Evolutionary conservation across 2,888 invertebrate species (phyloP), one percentile per base, ranked within the genome.

Genomic region (Apamea sordens): DNA sequence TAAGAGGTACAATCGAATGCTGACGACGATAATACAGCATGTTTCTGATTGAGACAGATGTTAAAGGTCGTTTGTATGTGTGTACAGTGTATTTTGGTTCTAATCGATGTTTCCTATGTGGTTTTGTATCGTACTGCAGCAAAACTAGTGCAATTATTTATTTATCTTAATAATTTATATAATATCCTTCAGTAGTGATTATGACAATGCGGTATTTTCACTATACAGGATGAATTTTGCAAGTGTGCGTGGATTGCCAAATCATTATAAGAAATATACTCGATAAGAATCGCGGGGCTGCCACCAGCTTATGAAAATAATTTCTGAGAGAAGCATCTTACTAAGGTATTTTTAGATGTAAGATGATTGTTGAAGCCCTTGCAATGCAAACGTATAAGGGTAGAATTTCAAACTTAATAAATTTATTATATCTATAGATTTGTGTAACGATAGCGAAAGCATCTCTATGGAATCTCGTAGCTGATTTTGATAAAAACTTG

Each of bases 1-100:
- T 75, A 82, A 24, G 32, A 56, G 6, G 0, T n/a, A 83, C 6
- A 64, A 70, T 76, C 41, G n/a, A 32, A 70, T 83, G 13, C n/a
- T 24, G 15, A 6, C 41, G 21, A 44, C 70, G 32, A 41, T n/a
- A 32, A 70, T 32, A 53, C 32, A 64, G 21, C 21, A 44, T 28
- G 44, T 64, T 64, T 80, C 71, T 53, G 36, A 36, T 72, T n/a
- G 61, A 71, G 32, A 44, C 32, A 53, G 15, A 61, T 63, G 44
- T 32, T 56, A 36, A 64, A 81, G 63, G 44, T 36, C 10, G 6
- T 28, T 32, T 13, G 18, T 64, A 47, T 11, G 24, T 77, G n/a
- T 53, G 50, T 53, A 18, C 10, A 13, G n/a, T 18, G 21, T 28
- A 41, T 50, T 10, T 77, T 41, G n/a, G 77, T 65, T 72, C n/a